Evolutionary conservation across 2,888 invertebrate species (phyloP).

Genomic region (Psococerastis gibbosa): DNA sequence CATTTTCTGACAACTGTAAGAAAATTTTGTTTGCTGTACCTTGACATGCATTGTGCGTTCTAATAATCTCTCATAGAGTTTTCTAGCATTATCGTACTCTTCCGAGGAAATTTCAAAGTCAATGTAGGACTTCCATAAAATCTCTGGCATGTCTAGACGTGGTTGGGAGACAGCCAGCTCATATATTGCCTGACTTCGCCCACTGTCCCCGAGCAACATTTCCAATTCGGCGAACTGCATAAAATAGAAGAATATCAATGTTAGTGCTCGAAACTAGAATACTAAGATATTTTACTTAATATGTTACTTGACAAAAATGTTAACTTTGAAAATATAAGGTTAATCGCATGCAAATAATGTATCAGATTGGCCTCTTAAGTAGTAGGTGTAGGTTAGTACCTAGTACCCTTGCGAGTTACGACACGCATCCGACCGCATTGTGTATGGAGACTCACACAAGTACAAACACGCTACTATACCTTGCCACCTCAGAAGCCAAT

Average conservation of each 20-base stretch:
- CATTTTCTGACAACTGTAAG: too few relatives aligned
- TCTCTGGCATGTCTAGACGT: slow-evolving; percentile 93
- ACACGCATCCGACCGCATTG: too few relatives aligned
- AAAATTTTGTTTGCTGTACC: too few relatives aligned
- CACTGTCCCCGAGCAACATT: slow-evolving; percentile 79
- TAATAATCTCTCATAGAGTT: slow-evolving; percentile 79
- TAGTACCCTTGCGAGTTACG: too few relatives aligned
- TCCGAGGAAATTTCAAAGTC: slow-evolving; percentile 94
- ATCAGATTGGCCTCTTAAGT: too few relatives aligned
- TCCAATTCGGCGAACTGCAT: slow-evolving; percentile 83
- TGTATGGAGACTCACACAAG: too few relatives aligned
- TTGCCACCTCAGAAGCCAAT: too few relatives aligned
- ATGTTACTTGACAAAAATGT: neutral
- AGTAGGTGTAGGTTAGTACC: too few relatives aligned
- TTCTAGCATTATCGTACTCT: slow-evolving; percentile 72
- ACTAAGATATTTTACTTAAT: too few relatives aligned
- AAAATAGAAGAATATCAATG: slow-evolving; percentile 11
- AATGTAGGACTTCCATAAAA: slow-evolving; percentile 96
- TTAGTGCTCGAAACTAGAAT: neutral
- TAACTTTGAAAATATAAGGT: neutral
- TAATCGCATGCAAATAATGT: too few relatives aligned
- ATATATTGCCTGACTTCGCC: slow-evolving; percentile 82
- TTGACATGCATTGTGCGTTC: slow-evolving; percentile 91
- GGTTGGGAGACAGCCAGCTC: slow-evolving; percentile 87
- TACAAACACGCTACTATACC: too few relatives aligned